Conservation (phyloP, 2,113 vertebrate species). For the Beaufortia kweichowensis region DNA sequence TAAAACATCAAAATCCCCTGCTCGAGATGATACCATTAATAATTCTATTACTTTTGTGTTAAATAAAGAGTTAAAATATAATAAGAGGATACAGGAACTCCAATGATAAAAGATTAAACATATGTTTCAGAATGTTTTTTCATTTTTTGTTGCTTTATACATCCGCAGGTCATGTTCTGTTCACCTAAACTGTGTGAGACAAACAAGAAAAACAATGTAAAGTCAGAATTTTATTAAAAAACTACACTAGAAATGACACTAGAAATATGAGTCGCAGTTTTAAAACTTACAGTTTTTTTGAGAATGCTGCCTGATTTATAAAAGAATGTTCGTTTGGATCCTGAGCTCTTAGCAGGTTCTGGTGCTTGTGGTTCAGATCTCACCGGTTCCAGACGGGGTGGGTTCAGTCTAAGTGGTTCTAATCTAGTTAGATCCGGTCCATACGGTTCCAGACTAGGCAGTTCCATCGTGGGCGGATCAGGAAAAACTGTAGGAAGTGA, state of each 20-base stretch:
- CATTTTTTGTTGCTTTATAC: background rate
- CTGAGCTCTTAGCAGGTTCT: slow-evolving; percentile 39
- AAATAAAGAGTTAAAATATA: background rate
- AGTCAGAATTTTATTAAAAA: background rate
- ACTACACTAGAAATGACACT: background rate
- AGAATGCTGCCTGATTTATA: slow-evolving; percentile 69
- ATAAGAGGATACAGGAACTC: background rate
- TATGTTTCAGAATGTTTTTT: background rate
- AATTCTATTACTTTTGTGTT: too few species aligned
- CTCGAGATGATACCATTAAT: too few species aligned
- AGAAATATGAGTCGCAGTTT: background rate
- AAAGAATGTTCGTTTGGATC: slow-evolving; percentile 65
- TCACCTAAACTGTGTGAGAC: slow-evolving; percentile 67
- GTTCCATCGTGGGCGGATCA: slow-evolving; percentile 57
- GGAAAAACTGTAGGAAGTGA: slow-evolving; percentile 66
- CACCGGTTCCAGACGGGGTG: slow-evolving; percentile 52
- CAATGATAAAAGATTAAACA: too few species aligned
- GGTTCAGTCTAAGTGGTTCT: slow-evolving; percentile 25
- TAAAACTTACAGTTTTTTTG: slow-evolving; percentile 66
- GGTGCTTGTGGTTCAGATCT: slow-evolving; percentile 5
- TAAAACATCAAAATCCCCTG: too few species aligned
- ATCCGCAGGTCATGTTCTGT: background rate
- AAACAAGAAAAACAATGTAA: background rate
- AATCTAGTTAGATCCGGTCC: slow-evolving; percentile 48
- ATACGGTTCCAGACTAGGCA: slow-evolving; percentile 33